Percentiles rank a stretch among this genome's conserved stretches.
Conservation (phyloP, 2,797 vertebrate species). For the Lagocephalus sceleratus region DNA sequence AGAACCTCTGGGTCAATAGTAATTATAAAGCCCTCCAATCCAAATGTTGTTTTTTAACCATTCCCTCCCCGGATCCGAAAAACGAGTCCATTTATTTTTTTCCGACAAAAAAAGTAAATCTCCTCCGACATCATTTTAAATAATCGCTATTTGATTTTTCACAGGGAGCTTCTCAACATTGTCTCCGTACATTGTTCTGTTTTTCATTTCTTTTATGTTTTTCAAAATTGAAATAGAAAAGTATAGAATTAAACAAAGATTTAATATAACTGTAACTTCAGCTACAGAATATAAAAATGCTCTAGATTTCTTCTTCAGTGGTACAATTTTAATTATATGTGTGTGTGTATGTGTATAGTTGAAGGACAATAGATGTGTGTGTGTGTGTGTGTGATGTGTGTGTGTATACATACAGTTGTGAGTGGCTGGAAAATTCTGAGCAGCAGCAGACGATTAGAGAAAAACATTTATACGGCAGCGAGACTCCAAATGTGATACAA, state of each 20-base stretch:
- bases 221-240: too few relatives aligned
- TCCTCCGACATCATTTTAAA: not conserved
- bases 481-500: slow-evolving; percentile 17
- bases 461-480: slow-evolving; percentile 7
- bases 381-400: too few relatives aligned
- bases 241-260: too few relatives aligned
- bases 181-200: not conserved
- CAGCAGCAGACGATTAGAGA: not conserved
- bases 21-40: slow-evolving; percentile 78
- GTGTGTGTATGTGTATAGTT: too few relatives aligned
- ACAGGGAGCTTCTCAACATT: not conserved
- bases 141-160: not conserved
- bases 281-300: too few relatives aligned
- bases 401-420: too few relatives aligned
- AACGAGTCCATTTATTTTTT: slow-evolving; percentile 58
- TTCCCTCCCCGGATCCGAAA: slow-evolving; percentile 59
- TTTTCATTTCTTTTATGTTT: not conserved
- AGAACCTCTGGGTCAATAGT: slow-evolving; percentile 79
- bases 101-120: slow-evolving; percentile 36
- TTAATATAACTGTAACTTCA: too few relatives aligned
- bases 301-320: too few relatives aligned
- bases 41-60: slow-evolving; percentile 81
- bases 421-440: not conserved
- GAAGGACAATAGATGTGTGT: not conserved
- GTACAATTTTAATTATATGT: too few relatives aligned